Percentiles rank a stretch among this genome's conserved stretches.
These are phyloP conservation scores for Paratrypauchen microcephalus DNA, from an alignment of 2,797 vertebrate species.

Conservation along the genomic window DNA sequence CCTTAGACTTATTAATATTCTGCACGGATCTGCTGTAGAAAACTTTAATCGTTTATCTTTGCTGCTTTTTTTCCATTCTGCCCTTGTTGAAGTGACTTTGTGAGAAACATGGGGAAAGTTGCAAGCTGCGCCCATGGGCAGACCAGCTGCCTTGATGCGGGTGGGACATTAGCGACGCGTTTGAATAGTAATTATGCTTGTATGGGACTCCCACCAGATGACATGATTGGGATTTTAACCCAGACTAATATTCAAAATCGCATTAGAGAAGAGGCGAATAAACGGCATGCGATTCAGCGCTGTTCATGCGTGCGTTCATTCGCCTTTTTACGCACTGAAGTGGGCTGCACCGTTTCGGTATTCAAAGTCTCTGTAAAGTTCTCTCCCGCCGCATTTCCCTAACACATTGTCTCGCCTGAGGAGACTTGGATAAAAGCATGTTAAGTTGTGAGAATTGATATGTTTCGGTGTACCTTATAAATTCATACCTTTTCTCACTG, in stretches of 20 bases:
- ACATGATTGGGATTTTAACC: slow-evolving; percentile 85
- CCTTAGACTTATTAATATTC: slow-evolving; percentile 33
- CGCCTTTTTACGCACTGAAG: slow-evolving; percentile 43
- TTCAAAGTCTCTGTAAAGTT: slow-evolving; percentile 87
- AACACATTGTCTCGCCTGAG: slow-evolving; percentile 88
- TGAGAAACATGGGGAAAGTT: slow-evolving; percentile 60
- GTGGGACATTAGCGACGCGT: slow-evolving; percentile 90
- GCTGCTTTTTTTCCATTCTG: slow-evolving; percentile 4
- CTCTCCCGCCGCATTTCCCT: slow-evolving; percentile 81
- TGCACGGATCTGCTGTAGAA: slow-evolving; percentile 34
- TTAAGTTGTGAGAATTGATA: slow-evolving; percentile 94
- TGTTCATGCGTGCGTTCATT: slow-evolving; percentile 77
- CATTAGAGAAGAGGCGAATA: slow-evolving; percentile 77
- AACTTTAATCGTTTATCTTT: slow-evolving; percentile 20
- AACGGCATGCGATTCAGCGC: slow-evolving; percentile 75
- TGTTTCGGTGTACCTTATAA: slow-evolving; percentile 98
- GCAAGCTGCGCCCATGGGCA: slow-evolving; percentile 53
- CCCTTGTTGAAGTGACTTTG: slow-evolving; percentile 12
- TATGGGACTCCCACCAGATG: slow-evolving; percentile 98
- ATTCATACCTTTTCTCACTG: slow-evolving; percentile 97
- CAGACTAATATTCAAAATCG: slow-evolving; percentile 84
- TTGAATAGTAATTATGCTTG: slow-evolving; percentile 90
- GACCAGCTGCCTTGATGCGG: slow-evolving; percentile 90
- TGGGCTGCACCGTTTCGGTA: slow-evolving; percentile 79
- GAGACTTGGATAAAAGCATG: slow-evolving; percentile 89